phyloP scores from a whole-genome alignment of 2,888 invertebrate species.

The Zele albiditarsus region DNA sequence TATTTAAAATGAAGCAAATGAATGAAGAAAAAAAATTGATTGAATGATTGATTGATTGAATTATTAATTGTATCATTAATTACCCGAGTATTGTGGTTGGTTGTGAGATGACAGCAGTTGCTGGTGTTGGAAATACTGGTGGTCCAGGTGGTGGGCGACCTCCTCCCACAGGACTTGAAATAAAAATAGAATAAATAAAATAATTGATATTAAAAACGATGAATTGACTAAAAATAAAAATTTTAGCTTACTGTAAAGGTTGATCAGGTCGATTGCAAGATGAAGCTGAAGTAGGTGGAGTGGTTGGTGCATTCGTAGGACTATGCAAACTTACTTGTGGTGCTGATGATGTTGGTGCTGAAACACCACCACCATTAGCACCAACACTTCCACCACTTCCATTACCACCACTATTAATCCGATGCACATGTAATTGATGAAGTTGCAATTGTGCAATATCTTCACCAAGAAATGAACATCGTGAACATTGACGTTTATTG shows the following conservation, averaged over 20 bases:
- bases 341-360: conserved; percentile 49
- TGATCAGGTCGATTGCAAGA: conserved; percentile 41
- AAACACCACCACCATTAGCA: conserved; percentile 52
- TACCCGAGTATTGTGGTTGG: conserved; percentile 69
- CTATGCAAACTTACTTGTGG: conserved; percentile 3
- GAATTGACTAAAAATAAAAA: background rate
- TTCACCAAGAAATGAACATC: conserved; percentile 91
- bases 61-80: conserved; percentile 45
- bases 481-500: conserved; percentile 91
- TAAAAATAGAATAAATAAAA: conserved; percentile 12
- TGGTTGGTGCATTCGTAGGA: conserved; percentile 16
- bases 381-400: conserved; percentile 32
- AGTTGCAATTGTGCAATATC: conserved; percentile 85
- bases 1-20: background rate
- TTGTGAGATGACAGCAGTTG: conserved; percentile 76
- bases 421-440: conserved; percentile 78
- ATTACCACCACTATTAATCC: conserved; percentile 57
- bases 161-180: conserved; percentile 63
- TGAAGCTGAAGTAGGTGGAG: conserved; percentile 36
- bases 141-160: conserved; percentile 70
- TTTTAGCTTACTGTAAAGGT: conserved; percentile 58
- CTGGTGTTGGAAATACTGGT: conserved; percentile 69
- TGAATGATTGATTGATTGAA: too few species aligned
- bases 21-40: background rate
- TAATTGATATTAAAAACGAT: background rate